Evolutionary conservation across 2,113 vertebrate genomes (phyloP).

Genomic region (Onychostruthus taczanowskii): DNA sequence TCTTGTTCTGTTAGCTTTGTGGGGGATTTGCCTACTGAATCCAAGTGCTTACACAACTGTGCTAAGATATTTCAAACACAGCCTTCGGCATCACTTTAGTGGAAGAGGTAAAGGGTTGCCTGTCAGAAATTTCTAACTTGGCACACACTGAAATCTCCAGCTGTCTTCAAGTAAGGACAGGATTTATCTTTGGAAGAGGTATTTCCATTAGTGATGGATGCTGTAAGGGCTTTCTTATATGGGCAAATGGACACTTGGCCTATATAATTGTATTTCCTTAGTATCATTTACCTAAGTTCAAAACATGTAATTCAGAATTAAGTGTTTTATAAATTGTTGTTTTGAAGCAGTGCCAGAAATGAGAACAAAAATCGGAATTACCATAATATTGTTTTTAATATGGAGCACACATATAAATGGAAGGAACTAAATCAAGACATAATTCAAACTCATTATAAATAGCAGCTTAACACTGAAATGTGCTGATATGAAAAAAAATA

Average conservation of each 20-base stretch:
- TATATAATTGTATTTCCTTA: background rate
- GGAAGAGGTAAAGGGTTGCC: background rate
- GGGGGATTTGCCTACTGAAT: background rate
- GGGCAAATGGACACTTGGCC: background rate
- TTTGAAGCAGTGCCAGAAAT: background rate
- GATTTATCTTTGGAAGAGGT: background rate
- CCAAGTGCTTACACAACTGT: background rate
- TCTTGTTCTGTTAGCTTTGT: background rate
- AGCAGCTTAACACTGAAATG: background rate
- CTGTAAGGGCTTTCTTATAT: background rate
- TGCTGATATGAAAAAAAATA: background rate
- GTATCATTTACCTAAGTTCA: background rate
- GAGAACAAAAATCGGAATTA: background rate
- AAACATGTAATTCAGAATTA: background rate
- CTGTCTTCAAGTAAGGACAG: background rate
- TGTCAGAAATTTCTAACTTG: background rate
- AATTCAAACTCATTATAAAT: slow-evolving; percentile 13
- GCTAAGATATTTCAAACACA: background rate
- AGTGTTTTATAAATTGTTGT: background rate
- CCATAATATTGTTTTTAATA: background rate
- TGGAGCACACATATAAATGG: background rate
- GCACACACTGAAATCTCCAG: background rate
- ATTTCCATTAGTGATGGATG: background rate
- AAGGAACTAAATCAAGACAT: background rate
- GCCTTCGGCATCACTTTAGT: background rate